phyloP scores from a whole-genome alignment of 1,140 invertebrate species.

The Saxidomus purpurata region DNA sequence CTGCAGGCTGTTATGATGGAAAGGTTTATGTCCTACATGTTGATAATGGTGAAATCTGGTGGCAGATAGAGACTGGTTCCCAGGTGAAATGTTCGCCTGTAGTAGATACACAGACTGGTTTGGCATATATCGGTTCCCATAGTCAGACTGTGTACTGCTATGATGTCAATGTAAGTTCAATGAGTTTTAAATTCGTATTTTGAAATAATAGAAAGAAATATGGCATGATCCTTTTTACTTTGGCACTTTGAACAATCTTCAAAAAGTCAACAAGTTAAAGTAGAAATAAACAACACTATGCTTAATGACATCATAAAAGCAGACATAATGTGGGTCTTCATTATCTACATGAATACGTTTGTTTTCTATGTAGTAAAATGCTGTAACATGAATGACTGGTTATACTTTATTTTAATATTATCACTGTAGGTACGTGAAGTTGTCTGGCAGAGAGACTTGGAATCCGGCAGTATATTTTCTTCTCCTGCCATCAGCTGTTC shows the following conservation, averaged over 20 bases:
- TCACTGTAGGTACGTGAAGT: conserved; percentile 84
- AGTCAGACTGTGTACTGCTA: conserved; percentile 90
- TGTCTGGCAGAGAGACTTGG: conserved; percentile 86
- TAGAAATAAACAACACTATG: too few species aligned
- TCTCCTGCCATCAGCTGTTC: conserved; percentile 88
- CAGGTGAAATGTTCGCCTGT: conserved; percentile 91
- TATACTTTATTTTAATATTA: too few species aligned
- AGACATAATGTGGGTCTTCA: too few species aligned
- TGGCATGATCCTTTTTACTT: too few species aligned
- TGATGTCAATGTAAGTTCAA: conserved; percentile 87
- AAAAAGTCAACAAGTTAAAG: too few species aligned
- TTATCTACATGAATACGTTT: too few species aligned
- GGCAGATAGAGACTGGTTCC: conserved; percentile 89
- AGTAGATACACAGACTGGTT: conserved; percentile 79
- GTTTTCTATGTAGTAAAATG: too few species aligned
- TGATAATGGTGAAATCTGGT: conserved; percentile 88
- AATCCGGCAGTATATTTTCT: conserved; percentile 89
- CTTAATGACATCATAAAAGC: too few species aligned
- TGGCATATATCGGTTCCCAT: conserved; percentile 91
- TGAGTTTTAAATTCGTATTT: too few species aligned
- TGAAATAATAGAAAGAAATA: too few species aligned
- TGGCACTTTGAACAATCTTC: too few species aligned
- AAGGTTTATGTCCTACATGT: conserved; percentile 89
- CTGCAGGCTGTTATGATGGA: conserved; percentile 90
- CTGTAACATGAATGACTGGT: too few species aligned